Percentiles rank a stretch among this genome's conserved stretches.
Evolutionary conservation across 1,140 invertebrate genomes (phyloP).

Genomic region (Scaptomyza graminum): DNA sequence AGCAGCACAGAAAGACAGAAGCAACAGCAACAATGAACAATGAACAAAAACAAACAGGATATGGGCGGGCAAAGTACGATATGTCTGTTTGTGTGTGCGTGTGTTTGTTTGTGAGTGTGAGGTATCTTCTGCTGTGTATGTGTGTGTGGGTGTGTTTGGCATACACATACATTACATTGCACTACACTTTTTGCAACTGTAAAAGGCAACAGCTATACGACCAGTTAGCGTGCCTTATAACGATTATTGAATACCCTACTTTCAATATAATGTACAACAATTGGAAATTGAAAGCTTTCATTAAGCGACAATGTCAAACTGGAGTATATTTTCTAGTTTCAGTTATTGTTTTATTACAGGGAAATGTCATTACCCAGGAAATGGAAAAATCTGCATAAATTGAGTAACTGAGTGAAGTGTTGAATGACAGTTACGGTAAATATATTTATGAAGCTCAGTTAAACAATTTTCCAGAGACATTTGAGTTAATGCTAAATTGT

Average conservation of each 20-base stretch:
- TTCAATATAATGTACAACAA: not conserved
- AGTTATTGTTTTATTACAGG: too few species aligned
- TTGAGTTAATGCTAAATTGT: not conserved
- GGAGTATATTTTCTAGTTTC: too few species aligned
- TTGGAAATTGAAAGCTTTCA: not conserved
- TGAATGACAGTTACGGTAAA: not conserved
- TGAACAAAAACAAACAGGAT: conserved; percentile 71
- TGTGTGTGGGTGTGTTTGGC: conserved; percentile 36
- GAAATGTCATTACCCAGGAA: too few species aligned
- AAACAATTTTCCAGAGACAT: not conserved
- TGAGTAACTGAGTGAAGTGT: not conserved
- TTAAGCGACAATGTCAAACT: not conserved
- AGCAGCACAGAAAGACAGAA: conserved; percentile 49
- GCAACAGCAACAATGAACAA: conserved; percentile 39
- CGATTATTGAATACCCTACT: not conserved
- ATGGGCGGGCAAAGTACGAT: conserved; percentile 60
- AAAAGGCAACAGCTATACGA: conserved; percentile 39
- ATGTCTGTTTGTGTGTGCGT: conserved; percentile 37
- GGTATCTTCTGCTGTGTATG: conserved; percentile 17
- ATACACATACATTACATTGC: conserved; percentile 68
- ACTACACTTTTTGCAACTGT: conserved; percentile 67
- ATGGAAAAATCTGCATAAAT: not conserved
- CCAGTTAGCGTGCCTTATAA: conserved; percentile 7
- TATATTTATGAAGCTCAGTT: not conserved
- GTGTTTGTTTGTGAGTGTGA: conserved; percentile 20